Conservation (phyloP, 2,888 invertebrate species). For the Rotaria sp. region DNA sequence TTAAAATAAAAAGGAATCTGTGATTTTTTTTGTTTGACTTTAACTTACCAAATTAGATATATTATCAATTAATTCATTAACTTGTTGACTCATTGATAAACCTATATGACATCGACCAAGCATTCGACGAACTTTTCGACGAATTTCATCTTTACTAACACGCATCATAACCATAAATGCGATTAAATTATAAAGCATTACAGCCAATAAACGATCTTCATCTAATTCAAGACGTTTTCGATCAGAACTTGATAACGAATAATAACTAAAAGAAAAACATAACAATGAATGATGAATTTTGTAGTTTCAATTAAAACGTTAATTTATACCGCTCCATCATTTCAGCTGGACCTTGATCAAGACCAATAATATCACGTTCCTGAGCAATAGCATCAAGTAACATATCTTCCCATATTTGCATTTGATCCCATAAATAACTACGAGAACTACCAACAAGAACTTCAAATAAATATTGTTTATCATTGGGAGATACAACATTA, state of each 20-base stretch:
- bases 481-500: background rate
- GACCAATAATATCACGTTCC: conserved; percentile 91
- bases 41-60: conserved; percentile 15
- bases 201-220: conserved; percentile 86
- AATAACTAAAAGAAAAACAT: background rate
- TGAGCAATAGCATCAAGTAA: conserved; percentile 93
- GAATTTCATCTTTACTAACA: conserved; percentile 67
- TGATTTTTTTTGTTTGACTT: background rate
- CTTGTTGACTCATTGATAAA: conserved; percentile 88
- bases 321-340: conserved; percentile 80
- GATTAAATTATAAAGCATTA: conserved; percentile 88
- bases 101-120: conserved; percentile 98
- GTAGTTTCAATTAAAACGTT: background rate
- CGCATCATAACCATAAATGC: conserved; percentile 88
- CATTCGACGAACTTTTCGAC: conserved; percentile 72
- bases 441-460: conserved; percentile 32
- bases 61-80: conserved; percentile 61
- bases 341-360: conserved; percentile 97
- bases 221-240: conserved; percentile 87
- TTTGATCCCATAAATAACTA: conserved; percentile 50
- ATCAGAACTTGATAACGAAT: conserved; percentile 65
- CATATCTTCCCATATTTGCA: conserved; percentile 99
- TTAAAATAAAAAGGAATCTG: background rate
- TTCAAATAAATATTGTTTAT: conserved; percentile 38
- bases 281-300: background rate